These are phyloP conservation scores for Poecilia wingei DNA, from an alignment of 2,797 vertebrate species.

Conservation along the genomic window DNA sequence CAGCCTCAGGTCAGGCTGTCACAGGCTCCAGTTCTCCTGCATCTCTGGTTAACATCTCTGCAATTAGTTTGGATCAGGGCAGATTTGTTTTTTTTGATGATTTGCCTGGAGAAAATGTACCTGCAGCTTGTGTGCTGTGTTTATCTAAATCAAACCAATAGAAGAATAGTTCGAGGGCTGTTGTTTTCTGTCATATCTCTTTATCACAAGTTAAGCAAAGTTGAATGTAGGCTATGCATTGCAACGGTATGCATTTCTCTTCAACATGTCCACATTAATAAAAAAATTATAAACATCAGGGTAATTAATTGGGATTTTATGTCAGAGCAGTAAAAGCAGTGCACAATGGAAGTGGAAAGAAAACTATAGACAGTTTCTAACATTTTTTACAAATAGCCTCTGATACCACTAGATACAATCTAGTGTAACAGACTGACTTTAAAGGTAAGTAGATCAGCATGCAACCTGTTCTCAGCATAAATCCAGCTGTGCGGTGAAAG, in stretches of 20 bases:
- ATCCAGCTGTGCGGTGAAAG: not conserved
- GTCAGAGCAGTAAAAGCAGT: not conserved
- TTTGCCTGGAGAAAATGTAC: not conserved
- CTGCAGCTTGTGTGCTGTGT: not conserved
- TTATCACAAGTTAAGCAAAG: not conserved
- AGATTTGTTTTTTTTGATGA: slow-evolving; percentile 21
- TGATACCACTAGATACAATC: not conserved
- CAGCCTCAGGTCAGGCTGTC: slow-evolving; percentile 73
- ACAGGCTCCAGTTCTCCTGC: slow-evolving; percentile 47
- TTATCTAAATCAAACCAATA: not conserved
- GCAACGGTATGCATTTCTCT: not conserved
- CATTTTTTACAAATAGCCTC: not conserved
- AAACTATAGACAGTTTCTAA: not conserved
- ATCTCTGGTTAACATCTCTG: slow-evolving; percentile 43
- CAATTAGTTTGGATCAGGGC: slow-evolving; percentile 43
- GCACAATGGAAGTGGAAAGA: not conserved
- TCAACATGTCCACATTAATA: not conserved
- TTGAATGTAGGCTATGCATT: not conserved
- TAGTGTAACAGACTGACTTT: not conserved
- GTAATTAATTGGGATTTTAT: slow-evolving; percentile 28
- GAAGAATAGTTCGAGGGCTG: not conserved
- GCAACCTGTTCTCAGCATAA: not conserved
- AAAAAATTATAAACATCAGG: not conserved
- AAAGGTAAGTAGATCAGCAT: not conserved
- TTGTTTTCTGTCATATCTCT: slow-evolving; percentile 8